phyloP scores from a whole-genome alignment of 2,113 vertebrate species.

The Tyrannus savana region DNA sequence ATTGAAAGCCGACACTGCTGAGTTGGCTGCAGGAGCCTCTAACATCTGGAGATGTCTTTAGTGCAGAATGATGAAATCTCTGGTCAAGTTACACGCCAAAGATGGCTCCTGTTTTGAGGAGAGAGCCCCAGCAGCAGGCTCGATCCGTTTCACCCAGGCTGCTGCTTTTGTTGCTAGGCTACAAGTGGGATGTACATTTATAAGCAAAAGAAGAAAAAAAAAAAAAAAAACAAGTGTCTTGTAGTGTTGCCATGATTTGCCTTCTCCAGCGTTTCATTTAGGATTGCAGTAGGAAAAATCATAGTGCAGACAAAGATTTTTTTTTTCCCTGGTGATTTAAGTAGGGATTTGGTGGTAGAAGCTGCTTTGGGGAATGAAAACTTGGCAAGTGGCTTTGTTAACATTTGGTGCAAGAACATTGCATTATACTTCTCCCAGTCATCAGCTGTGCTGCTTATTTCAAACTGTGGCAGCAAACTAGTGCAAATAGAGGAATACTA shows the following conservation, averaged over 20 bases:
- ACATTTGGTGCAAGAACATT: constrained; percentile 4
- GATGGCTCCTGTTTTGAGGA: constrained; percentile 70
- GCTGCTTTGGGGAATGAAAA: not conserved
- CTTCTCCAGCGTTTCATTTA: not conserved
- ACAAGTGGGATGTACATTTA: constrained; percentile 32
- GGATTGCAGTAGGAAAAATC: not conserved
- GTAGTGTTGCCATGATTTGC: not conserved
- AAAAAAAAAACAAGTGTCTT: not conserved
- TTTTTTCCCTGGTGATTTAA: not conserved
- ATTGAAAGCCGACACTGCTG: not conserved
- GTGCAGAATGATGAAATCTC: constrained; percentile 59
- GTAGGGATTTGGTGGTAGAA: not conserved
- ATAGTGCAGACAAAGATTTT: not conserved
- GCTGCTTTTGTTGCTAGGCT: constrained; percentile 72
- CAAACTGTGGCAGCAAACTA: not conserved
- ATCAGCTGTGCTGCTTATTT: not conserved
- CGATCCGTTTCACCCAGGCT: not conserved
- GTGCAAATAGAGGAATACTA: not conserved
- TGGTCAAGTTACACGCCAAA: constrained; percentile 36
- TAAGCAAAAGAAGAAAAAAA: not conserved
- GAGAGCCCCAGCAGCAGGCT: constrained; percentile 52
- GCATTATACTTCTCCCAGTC: constrained; percentile 12
- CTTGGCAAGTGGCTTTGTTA: constrained; percentile 3
- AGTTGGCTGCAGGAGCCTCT: not conserved
- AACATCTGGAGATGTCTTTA: constrained; percentile 35